Base-by-base conservation (phyloP, 2,797 vertebrate genomes). In the Arnoldichthys spilopterus region DNA sequence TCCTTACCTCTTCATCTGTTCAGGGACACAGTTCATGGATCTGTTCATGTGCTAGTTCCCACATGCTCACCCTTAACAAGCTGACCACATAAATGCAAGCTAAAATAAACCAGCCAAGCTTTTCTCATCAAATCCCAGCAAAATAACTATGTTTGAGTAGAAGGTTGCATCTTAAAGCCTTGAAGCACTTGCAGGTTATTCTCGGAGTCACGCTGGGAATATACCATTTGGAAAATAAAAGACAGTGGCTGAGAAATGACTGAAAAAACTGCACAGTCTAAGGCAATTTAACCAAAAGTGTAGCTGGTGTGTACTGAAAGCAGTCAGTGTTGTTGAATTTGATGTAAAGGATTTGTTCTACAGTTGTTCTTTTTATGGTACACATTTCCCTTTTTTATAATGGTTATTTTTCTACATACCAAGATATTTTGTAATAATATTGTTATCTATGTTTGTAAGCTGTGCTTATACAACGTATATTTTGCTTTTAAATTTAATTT, bases 391-490 rank as follows among this genome's bases (percentile, higher is more conserved):
- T 84, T 77, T 43, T 81, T 84, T 74, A 76, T 69, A 47, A 84
- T 76, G 83, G 83, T 81, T 72, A 72, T 85, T 87, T 87, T 86
- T 90, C 80, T 89, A 84, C 86, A 84, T 86, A 84, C 87, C 87
- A 92, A 92, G 85, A 85, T 91, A 85, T 40, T 78, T 85, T 90
- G 92, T 94, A 93, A 93, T 93, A 91, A 94, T 94, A 91, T 93
- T 92, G 90, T 90, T 87, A 79, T 86, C 87, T 90, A 81, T 92
- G 88, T 88, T 92, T 94, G 94, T 96, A 96, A 95, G 94, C 94
- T 95, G 92, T 92, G 95, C 96, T 97, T 96, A 94, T 96, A 93
- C 93, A 92, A 90, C 85, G 79, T 85, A 91, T 81, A 87, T 88
- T 90, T 88, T 86, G 88, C 91, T 87, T 78, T 82, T 87, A 8